Conservation (phyloP, 1,140 invertebrate species). For the Bombus confusus region DNA sequence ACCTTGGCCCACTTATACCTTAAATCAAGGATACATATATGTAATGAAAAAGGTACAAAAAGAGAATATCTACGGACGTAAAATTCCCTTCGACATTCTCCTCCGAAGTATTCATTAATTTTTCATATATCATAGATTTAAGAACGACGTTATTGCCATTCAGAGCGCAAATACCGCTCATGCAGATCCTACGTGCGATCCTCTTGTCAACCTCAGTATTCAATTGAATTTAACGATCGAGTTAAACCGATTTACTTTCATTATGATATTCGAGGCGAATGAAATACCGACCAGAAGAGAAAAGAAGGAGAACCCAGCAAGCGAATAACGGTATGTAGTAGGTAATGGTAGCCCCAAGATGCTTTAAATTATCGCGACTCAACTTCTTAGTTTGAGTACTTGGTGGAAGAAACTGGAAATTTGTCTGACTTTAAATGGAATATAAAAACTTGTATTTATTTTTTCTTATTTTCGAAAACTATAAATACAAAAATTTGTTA, state of each 20-base stretch:
- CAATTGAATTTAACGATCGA: slow-evolving; percentile 50
- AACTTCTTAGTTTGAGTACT: background rate
- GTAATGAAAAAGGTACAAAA: background rate
- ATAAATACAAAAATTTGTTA: too few species aligned
- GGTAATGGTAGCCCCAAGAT: background rate
- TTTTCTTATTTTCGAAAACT: background rate
- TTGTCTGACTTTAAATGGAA: background rate
- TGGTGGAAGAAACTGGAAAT: background rate
- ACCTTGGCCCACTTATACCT: background rate
- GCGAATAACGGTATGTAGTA: background rate
- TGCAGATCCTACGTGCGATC: background rate
- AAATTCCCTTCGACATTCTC: background rate
- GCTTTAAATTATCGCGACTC: background rate
- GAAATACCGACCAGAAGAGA: background rate
- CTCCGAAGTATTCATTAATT: background rate
- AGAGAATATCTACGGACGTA: background rate
- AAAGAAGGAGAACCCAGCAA: background rate
- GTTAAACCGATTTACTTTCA: slow-evolving; percentile 52
- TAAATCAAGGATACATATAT: background rate
- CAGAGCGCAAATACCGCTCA: background rate
- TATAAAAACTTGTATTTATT: background rate
- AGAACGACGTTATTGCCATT: background rate
- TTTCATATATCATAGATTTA: background rate
- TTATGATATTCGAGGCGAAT: slow-evolving; percentile 9
- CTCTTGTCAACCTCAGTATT: slow-evolving; percentile 1